Conservation (phyloP, 1,140 invertebrate species). For the Dendrolimus punctatus region DNA sequence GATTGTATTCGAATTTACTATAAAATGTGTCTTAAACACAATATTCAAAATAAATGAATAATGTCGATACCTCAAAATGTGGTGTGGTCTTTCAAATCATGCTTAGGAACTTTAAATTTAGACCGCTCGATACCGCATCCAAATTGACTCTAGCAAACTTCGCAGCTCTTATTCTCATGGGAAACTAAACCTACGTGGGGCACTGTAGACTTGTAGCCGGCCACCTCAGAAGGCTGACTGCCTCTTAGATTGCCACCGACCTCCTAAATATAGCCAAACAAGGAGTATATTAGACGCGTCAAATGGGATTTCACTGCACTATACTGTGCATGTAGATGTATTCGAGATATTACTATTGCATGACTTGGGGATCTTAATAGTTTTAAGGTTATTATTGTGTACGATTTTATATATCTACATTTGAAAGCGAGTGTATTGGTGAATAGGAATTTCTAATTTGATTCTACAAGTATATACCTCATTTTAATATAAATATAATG, state of each 20-base stretch:
- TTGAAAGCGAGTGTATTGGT: too few relatives aligned
- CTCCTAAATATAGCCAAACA: conserved; percentile 59
- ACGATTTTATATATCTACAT: not conserved
- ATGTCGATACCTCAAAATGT: too few relatives aligned
- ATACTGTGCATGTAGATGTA: conserved; percentile 8
- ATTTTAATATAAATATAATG: too few relatives aligned
- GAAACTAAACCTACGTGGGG: conserved; percentile 51
- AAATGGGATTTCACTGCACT: conserved; percentile 53
- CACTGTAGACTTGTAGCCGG: conserved; percentile 39
- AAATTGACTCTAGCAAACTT: conserved; percentile 9
- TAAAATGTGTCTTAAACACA: too few relatives aligned
- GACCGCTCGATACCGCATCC: conserved; percentile 20
- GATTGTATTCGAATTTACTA: too few relatives aligned
- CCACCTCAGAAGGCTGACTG: conserved; percentile 43
- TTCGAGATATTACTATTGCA: conserved; percentile 11
- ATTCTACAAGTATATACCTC: too few relatives aligned
- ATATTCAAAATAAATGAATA: too few relatives aligned
- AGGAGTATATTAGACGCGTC: conserved; percentile 50
- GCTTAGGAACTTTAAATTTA: not conserved
- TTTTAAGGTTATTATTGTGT: conserved; percentile 15
- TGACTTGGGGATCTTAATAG: conserved; percentile 42
- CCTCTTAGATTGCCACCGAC: conserved; percentile 62
- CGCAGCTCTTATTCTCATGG: conserved; percentile 32
- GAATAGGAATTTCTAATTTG: too few relatives aligned
- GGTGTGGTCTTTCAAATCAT: too few relatives aligned